Base-by-base conservation (phyloP, 2,113 vertebrate species). In the Hassar affinis region DNA sequence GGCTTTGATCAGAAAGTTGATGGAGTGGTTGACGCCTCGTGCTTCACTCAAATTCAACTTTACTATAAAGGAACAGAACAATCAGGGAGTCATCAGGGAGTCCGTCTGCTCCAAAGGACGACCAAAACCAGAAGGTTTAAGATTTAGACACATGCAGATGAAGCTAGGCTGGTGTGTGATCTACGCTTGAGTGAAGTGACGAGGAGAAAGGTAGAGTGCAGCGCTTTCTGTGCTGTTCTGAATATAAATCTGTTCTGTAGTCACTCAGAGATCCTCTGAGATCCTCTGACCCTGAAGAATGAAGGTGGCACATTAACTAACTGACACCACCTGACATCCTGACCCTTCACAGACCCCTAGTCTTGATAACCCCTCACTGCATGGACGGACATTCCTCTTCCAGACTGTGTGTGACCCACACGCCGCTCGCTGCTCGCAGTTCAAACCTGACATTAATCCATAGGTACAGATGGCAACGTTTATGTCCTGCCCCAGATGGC, bases 401-500 rank as follows among this genome's bases (percentile, higher is more conserved):
- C 6, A 35, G 35, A 91, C 90, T 88, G 87, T 92, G 91, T 90
- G 81, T 42, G 64, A 81, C 64, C 52, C 5, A 7, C 47, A 51
- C 69, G 9, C 18, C 42, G 0, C 49, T 42, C n/a, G 10, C 9
- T 59, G 56, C 25, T 74, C 91, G 87, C 89, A 74, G 33, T 93
- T 94, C 91, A 94, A 93, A 94, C 93, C 93, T 90, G 92, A 89
- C 91, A 92, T 92, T 94, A 94, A 93, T 93, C 90, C 91, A 92
- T 95, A 95, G 95, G 96, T 97, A 96, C 96, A 98, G 95, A 98
- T 96, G 95, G 96, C 94, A 96, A 94, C 93, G 95, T 93, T 98
- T 97, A 93, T 92, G 94, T 95, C 96, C 93, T 94, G 91, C 91
- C 74, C 95, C 97, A 98, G 96, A 98, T 98, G 95, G 95, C 90